phyloP scores from a whole-genome alignment of 2,888 invertebrate species.

The Toxonevra muliebris region DNA sequence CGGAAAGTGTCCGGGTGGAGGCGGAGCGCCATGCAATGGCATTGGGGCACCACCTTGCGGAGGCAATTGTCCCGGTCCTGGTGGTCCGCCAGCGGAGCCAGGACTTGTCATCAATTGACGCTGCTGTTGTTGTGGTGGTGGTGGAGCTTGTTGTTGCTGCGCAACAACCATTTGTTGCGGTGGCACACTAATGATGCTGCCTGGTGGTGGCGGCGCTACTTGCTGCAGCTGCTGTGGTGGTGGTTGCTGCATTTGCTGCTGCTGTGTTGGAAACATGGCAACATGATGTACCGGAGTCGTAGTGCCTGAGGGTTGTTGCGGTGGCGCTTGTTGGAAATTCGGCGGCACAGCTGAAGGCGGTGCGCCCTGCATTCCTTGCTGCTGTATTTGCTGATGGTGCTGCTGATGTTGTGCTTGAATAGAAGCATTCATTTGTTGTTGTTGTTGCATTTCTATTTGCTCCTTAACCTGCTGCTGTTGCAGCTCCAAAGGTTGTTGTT shows the following conservation, averaged over 20 bases:
- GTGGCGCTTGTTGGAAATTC: constrained; percentile 30
- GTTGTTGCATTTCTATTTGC: constrained; percentile 31
- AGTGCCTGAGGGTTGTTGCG: constrained; percentile 27
- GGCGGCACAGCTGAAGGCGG: constrained; percentile 38
- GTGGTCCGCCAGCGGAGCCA: constrained; percentile 45
- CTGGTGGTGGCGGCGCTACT: constrained; percentile 61
- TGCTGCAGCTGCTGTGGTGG: constrained; percentile 51
- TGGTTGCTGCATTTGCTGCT: constrained; percentile 25
- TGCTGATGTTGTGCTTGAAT: constrained; percentile 10
- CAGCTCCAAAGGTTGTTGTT: constrained; percentile 36
- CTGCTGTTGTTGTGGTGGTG: constrained; percentile 51
- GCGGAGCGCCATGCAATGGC: constrained; percentile 39
- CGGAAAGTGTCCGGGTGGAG: constrained; percentile 65
- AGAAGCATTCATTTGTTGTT: constrained; percentile 28
- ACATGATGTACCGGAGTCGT: constrained; percentile 55
- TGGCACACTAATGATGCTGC: constrained; percentile 66
- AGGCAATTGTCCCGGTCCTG: constrained; percentile 36
- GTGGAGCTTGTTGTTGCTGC: constrained; percentile 29
- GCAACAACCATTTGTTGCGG: constrained; percentile 41
- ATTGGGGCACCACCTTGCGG: constrained; percentile 38
- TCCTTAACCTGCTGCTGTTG: constrained; percentile 37
- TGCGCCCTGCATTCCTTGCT: constrained; percentile 34
- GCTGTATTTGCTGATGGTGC: constrained; percentile 23
- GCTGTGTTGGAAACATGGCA: constrained; percentile 40
- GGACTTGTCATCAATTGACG: constrained; percentile 49